These are phyloP conservation scores for Serranus cabrilla DNA, from an alignment of 2,797 vertebrate species.

Conservation along the genomic window DNA sequence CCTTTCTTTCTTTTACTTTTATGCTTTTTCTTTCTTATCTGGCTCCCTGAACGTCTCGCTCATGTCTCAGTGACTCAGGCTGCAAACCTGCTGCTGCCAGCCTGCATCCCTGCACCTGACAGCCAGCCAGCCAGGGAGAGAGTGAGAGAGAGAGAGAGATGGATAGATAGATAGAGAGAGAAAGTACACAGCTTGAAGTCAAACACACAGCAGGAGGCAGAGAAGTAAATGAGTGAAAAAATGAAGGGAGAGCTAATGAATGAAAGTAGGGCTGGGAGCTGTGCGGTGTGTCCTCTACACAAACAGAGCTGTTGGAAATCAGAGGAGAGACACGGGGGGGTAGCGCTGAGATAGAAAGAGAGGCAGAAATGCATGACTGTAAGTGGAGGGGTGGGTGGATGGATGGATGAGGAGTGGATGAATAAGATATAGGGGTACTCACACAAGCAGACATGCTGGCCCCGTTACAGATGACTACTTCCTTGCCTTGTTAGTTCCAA, in stretches of 20 bases:
- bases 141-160: neutral
- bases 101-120: slow-evolving; percentile 52
- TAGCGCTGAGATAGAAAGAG: neutral
- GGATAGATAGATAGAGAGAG: neutral
- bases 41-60: slow-evolving; percentile 42
- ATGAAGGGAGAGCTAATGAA: slow-evolving; percentile 35
- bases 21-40: slow-evolving; percentile 34
- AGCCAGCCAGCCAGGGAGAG: slow-evolving; percentile 29
- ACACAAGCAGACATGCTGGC: slow-evolving; percentile 77
- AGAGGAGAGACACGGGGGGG: neutral
- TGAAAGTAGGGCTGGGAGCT: slow-evolving; percentile 37
- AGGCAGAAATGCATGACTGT: slow-evolving; percentile 19
- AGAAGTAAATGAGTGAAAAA: slow-evolving; percentile 45
- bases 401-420: slow-evolving; percentile 36
- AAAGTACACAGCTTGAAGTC: slow-evolving; percentile 53
- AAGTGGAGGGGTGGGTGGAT: slow-evolving; percentile 9
- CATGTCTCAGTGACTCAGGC: slow-evolving; percentile 30
- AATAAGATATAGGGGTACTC: slow-evolving; percentile 70
- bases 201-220: slow-evolving; percentile 48
- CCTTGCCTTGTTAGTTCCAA: slow-evolving; percentile 71
- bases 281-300: slow-evolving; percentile 13
- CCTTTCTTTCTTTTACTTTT: slow-evolving; percentile 18
- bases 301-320: slow-evolving; percentile 33
- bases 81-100: slow-evolving; percentile 54
- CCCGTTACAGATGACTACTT: slow-evolving; percentile 62